phyloP scores from a whole-genome alignment of 2,113 vertebrate genomes.

The Pachypanchax playfairii region DNA sequence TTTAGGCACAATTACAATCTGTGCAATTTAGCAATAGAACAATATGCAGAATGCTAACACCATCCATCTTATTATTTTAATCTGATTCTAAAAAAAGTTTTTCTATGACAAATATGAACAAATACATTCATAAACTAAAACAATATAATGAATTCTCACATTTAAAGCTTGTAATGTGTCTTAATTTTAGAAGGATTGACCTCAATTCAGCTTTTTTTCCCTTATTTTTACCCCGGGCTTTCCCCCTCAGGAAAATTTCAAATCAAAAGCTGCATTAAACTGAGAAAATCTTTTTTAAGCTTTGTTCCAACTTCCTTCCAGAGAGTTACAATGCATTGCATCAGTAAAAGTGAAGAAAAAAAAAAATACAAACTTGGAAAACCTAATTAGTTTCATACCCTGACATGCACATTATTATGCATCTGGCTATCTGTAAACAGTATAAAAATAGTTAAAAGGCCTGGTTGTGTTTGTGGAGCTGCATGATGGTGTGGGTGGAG shows the following conservation, averaged over 20 bases:
- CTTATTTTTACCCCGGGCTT: not conserved
- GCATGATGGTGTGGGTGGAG: conserved; percentile 10
- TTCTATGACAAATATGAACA: not conserved
- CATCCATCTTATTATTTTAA: too few species aligned
- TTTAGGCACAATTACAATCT: too few species aligned
- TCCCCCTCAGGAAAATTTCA: not conserved
- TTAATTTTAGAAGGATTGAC: not conserved
- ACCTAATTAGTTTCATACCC: conserved; percentile 35
- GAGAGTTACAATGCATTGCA: conserved; percentile 53
- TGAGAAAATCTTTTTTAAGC: conserved; percentile 15
- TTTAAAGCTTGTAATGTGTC: not conserved
- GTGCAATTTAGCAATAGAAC: too few species aligned
- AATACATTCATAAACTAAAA: too few species aligned
- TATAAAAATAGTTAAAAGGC: conserved; percentile 1
- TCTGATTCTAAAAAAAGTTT: too few species aligned
- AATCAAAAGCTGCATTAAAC: conserved; percentile 16
- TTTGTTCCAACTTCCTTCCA: conserved; percentile 12
- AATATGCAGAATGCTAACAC: too few species aligned
- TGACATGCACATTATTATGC: conserved; percentile 42
- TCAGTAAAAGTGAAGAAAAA: conserved; percentile 34
- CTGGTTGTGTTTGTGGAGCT: conserved; percentile 22
- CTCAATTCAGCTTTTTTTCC: not conserved
- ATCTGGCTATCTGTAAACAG: conserved; percentile 11
- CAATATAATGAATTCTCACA: not conserved
- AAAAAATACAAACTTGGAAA: conserved; percentile 39